These are phyloP conservation scores for Danio albolineatus DNA, from an alignment of 2,797 vertebrate genomes.

Conservation along the genomic window DNA sequence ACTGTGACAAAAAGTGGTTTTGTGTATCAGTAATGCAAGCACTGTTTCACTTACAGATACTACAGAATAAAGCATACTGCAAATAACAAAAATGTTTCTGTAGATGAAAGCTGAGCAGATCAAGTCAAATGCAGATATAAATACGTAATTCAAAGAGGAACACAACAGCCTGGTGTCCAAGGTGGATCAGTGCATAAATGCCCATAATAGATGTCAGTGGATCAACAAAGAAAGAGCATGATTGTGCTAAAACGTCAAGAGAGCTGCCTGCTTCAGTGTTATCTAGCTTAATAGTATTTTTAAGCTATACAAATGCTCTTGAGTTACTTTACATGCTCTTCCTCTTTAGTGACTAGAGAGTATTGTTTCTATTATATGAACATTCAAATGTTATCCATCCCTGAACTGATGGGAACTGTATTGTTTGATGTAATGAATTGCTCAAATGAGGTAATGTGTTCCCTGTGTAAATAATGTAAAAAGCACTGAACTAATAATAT, in stretches of 20 bases:
- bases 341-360: not conserved
- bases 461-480: constrained; percentile 14
- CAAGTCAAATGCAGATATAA: constrained; percentile 45
- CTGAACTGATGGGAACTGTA: constrained; percentile 47
- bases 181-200: constrained; percentile 33
- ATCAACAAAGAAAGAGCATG: not conserved
- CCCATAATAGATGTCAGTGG: not conserved
- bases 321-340: not conserved
- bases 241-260: not conserved
- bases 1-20: not conserved
- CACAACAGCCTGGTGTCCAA: constrained; percentile 52
- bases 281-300: not conserved
- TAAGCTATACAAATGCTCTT: too few species aligned
- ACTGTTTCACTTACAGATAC: not conserved
- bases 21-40: not conserved
- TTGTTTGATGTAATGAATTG: constrained; percentile 25
- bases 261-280: constrained; percentile 21
- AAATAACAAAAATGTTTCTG: not conserved
- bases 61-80: not conserved
- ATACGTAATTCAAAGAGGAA: constrained; percentile 59
- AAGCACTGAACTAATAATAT: not conserved
- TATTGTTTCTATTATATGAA: constrained; percentile 27
- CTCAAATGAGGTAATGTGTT: constrained; percentile 61
- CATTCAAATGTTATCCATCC: constrained; percentile 18
- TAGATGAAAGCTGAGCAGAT: not conserved